Base-by-base conservation (phyloP, 2,113 vertebrate species). In the Stigmatopora nigra region DNA sequence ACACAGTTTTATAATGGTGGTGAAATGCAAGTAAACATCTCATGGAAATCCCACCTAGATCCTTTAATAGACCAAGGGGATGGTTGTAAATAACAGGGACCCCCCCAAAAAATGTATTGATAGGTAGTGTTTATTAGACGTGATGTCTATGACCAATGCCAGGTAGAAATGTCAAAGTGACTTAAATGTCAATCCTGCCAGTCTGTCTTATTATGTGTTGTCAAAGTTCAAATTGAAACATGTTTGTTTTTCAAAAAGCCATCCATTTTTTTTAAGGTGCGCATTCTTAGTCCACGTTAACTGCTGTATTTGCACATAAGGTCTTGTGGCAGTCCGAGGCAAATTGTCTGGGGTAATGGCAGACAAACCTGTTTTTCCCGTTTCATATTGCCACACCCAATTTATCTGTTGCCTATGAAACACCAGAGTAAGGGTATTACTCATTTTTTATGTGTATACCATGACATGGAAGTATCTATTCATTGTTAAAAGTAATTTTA, bases 291-390 rank as follows among this genome's bases (percentile, higher is more conserved):
- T 14, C 8, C 1, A 52, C 47, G 63, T 47, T 71, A 65, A 63
- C 4, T 0, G 57, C 52, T 78, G 22, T 77, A 53, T 82, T 77
- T 66, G 66, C 69, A 71, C 46, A 35, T 19, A 56, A 3, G 35
- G 56, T 55, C 46, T 31, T 56, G 7, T 9, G 59, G 17, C 38
- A 62, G 65, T n/a, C 12, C 9, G 35, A 48, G 9, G 45, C n/a
- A 20, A 36, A 56, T 25, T 35, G 52, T 10, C 22, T 70, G 36
- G 41, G 35, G 55, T 13, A 67, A 71, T 17, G 65, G 60, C 59
- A 63, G 65, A 63, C 72, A 72, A 82, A 86, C 88, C 57, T 22
- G 82, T 72, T 73, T 86, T 81, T 85, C 85, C 63, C 65, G 84
- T 69, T 62, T 17, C 25, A 9, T 46, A 67, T 17, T n/a, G 66